These are phyloP conservation scores for Hippolais icterina DNA, from an alignment of 2,113 vertebrate genomes.

Conservation along the genomic window DNA sequence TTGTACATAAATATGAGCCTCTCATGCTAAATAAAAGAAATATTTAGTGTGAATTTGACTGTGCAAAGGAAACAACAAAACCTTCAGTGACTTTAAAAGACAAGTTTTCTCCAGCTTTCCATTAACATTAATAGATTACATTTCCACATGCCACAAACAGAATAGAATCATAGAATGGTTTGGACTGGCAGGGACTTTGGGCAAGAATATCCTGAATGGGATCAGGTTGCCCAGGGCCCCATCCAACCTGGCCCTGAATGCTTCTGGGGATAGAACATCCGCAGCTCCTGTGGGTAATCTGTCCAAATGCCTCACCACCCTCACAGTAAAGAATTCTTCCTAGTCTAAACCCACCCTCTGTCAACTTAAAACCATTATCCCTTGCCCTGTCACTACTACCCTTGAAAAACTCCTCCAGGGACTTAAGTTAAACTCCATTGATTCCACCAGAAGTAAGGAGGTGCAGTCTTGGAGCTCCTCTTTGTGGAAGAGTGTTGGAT, in stretches of 20 bases:
- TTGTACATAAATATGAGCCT: background rate
- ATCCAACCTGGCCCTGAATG: background rate
- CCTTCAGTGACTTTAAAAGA: background rate
- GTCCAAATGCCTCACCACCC: background rate
- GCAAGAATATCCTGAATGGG: background rate
- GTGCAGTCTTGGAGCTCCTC: background rate
- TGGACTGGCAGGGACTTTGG: background rate
- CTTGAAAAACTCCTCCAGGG: background rate
- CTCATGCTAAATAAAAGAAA: background rate
- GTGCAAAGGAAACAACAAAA: background rate
- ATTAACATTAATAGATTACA: background rate
- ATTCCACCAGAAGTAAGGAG: background rate
- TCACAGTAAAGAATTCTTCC: background rate
- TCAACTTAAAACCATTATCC: background rate
- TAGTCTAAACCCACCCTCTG: background rate
- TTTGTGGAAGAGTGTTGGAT: background rate
- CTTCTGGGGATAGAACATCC: background rate
- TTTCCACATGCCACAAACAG: background rate
- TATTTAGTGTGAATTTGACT: background rate
- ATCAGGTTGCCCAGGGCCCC: background rate
- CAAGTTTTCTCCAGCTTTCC: background rate
- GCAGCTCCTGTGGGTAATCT: rapidly evolving
- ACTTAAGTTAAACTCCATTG: background rate
- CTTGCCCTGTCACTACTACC: background rate
- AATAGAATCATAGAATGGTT: background rate